These are phyloP conservation scores for Saturnia pavonia DNA, from an alignment of 2,888 invertebrate species.

Conservation along the genomic window DNA sequence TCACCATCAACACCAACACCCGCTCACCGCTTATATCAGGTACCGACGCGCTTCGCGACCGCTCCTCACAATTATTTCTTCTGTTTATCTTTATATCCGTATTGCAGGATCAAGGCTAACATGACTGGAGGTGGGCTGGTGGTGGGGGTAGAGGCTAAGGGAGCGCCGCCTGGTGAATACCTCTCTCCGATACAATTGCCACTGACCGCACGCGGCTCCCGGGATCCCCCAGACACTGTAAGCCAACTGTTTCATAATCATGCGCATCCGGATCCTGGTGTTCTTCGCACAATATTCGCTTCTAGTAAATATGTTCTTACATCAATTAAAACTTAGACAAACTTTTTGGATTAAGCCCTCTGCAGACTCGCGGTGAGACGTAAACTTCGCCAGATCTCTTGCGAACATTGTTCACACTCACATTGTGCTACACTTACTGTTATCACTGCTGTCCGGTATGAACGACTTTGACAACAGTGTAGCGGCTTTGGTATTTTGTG, in stretches of 20 bases:
- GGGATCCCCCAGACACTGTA: conserved; percentile 57
- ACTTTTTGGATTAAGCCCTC: too few relatives aligned
- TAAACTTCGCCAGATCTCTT: too few relatives aligned
- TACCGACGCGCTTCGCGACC: conserved; percentile 25
- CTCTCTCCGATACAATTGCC: conserved; percentile 62
- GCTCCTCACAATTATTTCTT: conserved; percentile 20
- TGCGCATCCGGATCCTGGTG: neutral
- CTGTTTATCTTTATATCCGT: conserved; percentile 16
- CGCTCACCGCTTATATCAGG: conserved; percentile 78
- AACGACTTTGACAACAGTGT: too few relatives aligned
- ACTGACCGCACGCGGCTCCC: conserved; percentile 56
- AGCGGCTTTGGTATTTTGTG: too few relatives aligned
- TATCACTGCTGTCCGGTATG: too few relatives aligned
- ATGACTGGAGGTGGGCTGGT: conserved; percentile 63
- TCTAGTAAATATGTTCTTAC: too few relatives aligned
- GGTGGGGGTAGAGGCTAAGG: conserved; percentile 66
- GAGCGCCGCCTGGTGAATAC: conserved; percentile 58
- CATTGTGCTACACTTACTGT: too few relatives aligned
- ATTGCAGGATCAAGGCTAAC: conserved; percentile 56
- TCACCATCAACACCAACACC: conserved; percentile 34
- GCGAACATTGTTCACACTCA: too few relatives aligned
- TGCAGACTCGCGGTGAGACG: too few relatives aligned
- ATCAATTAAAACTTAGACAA: too few relatives aligned
- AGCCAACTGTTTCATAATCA: neutral
- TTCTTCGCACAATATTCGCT: too few relatives aligned